Conservation (phyloP, 2,113 vertebrate species). For the Dinomys branickii region DNA sequence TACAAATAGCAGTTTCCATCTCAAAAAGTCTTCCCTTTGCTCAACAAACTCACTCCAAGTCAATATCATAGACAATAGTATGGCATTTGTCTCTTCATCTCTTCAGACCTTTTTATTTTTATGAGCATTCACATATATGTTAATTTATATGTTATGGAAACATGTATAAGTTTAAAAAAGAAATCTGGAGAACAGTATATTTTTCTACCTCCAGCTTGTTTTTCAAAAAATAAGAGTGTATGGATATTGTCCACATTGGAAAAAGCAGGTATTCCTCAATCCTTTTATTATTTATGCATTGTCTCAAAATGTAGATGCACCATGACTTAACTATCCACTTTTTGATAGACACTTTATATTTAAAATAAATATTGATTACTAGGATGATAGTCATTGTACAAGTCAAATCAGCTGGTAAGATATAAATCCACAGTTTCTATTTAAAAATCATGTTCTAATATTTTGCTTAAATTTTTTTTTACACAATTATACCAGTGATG, state of each 20-base stretch:
- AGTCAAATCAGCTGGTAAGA: slow-evolving; percentile 2
- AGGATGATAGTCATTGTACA: neutral
- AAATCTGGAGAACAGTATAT: neutral
- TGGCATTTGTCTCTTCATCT: neutral
- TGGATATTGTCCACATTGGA: neutral
- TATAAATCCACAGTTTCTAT: neutral
- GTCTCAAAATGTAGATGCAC: neutral
- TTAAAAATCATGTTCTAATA: slow-evolving; percentile 25
- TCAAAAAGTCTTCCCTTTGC: neutral
- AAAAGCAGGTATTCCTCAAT: neutral
- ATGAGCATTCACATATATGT: neutral
- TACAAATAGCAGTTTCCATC: neutral
- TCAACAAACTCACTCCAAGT: neutral
- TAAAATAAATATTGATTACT: neutral
- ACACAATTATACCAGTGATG: neutral
- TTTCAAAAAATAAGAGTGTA: neutral
- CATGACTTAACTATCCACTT: neutral
- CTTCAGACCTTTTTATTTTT: neutral
- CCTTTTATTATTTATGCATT: neutral
- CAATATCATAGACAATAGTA: neutral
- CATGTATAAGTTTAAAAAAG: neutral
- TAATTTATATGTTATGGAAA: neutral
- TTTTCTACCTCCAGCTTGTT: neutral
- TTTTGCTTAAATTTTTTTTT: slow-evolving; percentile 34
- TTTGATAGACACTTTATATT: slow-evolving; percentile 26